phyloP scores from a whole-genome alignment of 2,888 invertebrate genomes.

The Meteorus cinctellus region DNA sequence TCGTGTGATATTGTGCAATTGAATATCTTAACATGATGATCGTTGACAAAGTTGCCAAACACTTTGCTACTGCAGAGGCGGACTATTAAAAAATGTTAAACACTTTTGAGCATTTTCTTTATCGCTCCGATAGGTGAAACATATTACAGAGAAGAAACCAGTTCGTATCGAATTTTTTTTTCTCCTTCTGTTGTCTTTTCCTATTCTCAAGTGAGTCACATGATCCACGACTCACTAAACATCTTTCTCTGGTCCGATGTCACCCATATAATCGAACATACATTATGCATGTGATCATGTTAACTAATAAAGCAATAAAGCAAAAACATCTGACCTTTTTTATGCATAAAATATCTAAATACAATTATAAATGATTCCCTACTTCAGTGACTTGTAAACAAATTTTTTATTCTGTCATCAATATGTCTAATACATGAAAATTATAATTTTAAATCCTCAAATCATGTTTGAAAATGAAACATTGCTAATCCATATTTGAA shows the following conservation, averaged over 20 bases:
- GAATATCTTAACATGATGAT: constrained; percentile 20
- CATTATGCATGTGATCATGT: not conserved
- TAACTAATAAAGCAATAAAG: not conserved
- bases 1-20: constrained; percentile 38
- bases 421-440: not conserved
- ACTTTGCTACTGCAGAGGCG: constrained; percentile 50
- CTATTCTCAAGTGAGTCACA: constrained; percentile 32
- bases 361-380: not conserved
- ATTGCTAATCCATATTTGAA: too few species aligned
- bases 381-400: not conserved
- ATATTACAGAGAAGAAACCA: constrained; percentile 34
- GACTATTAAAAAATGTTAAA: constrained; percentile 53
- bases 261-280: not conserved
- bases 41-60: constrained; percentile 19
- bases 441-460: not conserved
- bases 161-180: constrained; percentile 15
- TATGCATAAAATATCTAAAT: not conserved
- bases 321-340: not conserved
- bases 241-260: not conserved
- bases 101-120: constrained; percentile 49
- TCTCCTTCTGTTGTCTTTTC: not conserved
- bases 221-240: not conserved
- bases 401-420: constrained; percentile 2
- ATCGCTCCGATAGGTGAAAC: constrained; percentile 43
- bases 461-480: too few species aligned